Conservation (phyloP, 1,140 invertebrate species). For the Drosophila miranda region DNA sequence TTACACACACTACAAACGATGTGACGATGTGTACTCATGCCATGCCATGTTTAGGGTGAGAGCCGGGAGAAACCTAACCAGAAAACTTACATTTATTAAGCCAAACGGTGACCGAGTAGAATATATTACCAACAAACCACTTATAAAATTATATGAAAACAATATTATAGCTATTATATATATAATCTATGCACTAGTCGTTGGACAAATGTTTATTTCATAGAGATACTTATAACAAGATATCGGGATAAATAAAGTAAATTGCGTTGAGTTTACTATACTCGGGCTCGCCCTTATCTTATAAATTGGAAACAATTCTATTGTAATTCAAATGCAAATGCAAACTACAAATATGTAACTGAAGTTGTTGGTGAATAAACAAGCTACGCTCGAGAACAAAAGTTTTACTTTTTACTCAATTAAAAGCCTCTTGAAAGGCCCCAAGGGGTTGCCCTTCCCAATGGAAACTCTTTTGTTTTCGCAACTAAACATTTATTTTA, state of each 20-base stretch:
- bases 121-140: constrained; percentile 24
- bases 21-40: constrained; percentile 48
- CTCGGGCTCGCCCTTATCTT: constrained; percentile 34
- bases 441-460: too few relatives aligned
- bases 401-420: neutral
- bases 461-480: too few relatives aligned
- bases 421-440: too few relatives aligned
- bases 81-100: constrained; percentile 30
- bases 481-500: constrained; percentile 2
- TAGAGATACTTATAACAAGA: constrained; percentile 45
- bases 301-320: constrained; percentile 46
- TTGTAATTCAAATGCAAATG: constrained; percentile 56
- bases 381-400: constrained; percentile 72
- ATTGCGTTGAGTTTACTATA: constrained; percentile 61
- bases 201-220: constrained; percentile 42
- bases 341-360: constrained; percentile 70
- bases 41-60: constrained; percentile 62
- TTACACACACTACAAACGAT: constrained; percentile 29
- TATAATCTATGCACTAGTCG: constrained; percentile 26
- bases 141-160: constrained; percentile 7
- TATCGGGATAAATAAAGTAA: constrained; percentile 43
- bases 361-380: constrained; percentile 82
- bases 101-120: constrained; percentile 39
- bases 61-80: constrained; percentile 47
- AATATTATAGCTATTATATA: constrained; percentile 22